phyloP scores from a whole-genome alignment of 2,113 vertebrate species.

The Petrocephalus microphthalmus region DNA sequence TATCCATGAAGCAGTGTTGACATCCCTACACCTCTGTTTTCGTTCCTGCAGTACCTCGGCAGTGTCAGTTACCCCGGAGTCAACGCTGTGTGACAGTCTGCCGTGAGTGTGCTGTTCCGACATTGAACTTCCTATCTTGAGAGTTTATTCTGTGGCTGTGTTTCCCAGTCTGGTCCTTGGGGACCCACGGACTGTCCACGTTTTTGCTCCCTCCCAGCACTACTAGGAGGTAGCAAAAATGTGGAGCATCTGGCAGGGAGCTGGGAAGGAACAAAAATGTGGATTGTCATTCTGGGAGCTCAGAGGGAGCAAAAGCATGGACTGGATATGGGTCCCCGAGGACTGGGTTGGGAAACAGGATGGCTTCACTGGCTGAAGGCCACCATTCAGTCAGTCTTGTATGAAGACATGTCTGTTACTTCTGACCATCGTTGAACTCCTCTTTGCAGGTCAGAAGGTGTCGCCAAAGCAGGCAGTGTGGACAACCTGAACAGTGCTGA shows the following conservation, averaged over 20 bases:
- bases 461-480: conserved; percentile 66
- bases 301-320: too few relatives aligned
- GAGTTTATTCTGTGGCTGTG: not conserved
- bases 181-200: too few relatives aligned
- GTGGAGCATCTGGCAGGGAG: too few relatives aligned
- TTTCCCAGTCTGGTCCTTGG: too few relatives aligned
- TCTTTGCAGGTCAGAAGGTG: conserved; percentile 58
- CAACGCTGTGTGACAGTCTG: conserved; percentile 45
- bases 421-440: conserved; percentile 14
- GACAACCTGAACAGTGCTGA: conserved; percentile 64
- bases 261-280: too few relatives aligned
- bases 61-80: conserved; percentile 40
- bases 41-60: conserved; percentile 52
- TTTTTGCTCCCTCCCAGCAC: too few relatives aligned
- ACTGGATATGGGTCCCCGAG: too few relatives aligned
- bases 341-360: too few relatives aligned
- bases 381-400: not conserved
- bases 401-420: not conserved
- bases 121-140: not conserved
- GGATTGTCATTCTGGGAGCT: too few relatives aligned
- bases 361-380: not conserved
- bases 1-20: not conserved
- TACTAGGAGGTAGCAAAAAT: too few relatives aligned
- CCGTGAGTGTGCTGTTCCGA: conserved; percentile 55
- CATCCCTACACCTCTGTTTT: conserved; percentile 31